phyloP scores from a whole-genome alignment of 2,113 vertebrate species.

The Talpa occidentalis region DNA sequence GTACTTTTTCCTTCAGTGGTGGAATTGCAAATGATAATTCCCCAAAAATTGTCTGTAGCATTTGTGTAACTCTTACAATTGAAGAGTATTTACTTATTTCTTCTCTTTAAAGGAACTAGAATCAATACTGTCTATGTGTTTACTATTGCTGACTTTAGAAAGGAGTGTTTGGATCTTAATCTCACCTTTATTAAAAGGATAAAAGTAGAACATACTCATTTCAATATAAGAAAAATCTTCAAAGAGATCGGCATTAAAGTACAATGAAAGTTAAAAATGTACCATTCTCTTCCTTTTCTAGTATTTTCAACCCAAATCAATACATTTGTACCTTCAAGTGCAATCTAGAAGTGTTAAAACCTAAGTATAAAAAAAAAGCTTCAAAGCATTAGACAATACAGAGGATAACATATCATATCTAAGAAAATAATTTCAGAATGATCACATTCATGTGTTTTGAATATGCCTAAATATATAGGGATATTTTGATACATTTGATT shows the following conservation, averaged over 20 bases:
- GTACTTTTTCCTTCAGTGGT: not conserved
- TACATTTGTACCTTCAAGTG: not conserved
- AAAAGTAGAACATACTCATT: not conserved
- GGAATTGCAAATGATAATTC: not conserved
- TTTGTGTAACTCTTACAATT: not conserved
- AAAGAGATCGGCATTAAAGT: not conserved
- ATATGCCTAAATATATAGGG: not conserved
- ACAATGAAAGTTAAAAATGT: not conserved
- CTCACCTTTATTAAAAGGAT: not conserved
- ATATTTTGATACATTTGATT: not conserved
- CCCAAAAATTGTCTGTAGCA: not conserved
- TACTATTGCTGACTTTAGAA: not conserved
- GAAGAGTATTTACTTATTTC: not conserved
- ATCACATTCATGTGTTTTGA: not conserved
- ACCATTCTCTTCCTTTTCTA: not conserved
- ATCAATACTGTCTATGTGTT: not conserved
- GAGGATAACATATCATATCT: not conserved
- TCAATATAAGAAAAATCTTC: constrained; percentile 5
- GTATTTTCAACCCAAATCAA: not conserved
- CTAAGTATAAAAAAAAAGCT: not conserved
- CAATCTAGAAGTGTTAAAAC: not conserved
- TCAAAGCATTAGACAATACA: not conserved
- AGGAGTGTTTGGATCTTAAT: constrained; percentile 27
- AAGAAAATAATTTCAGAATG: not conserved
- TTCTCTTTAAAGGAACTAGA: not conserved